Evolutionary conservation across 2,888 invertebrate genomes (phyloP), one percentile per base, ranked within the genome.

Genomic region (Odontothrips loti): DNA sequence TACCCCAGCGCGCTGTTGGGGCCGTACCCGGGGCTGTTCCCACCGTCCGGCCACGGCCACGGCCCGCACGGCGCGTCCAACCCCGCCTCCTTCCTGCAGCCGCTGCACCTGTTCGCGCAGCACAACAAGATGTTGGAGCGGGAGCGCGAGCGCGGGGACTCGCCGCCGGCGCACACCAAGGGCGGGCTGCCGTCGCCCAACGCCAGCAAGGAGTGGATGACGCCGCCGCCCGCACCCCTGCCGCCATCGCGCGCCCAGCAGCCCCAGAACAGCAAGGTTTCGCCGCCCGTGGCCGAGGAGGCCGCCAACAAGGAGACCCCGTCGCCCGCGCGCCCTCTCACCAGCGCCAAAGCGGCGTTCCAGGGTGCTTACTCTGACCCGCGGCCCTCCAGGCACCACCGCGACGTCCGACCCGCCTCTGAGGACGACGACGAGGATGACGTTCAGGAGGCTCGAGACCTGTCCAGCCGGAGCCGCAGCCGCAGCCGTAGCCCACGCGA

Each of bases 231-330:
- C 79, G 47, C 81, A 17, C 81, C 79, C 34, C 29, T 51, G n/a
- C 79, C 81, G 47, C 79, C 79, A 11, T 68, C 68, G 8, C 68
- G 68, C 68, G 68, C 27, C 48, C 17, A n/a, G 68, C 68, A 68
- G 68, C 68, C 23, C n/a, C 68, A 68, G 68, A 68, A 79, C 47
- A 88, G 86, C 83, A 93, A 93, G 85, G 90, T 91, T 17, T 93
- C 93, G 58, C 92, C 93, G 15, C 90, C 92, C 10, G 90, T 92
- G 3, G 91, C 89, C 11, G 92, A 93, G 85, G 93, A 94, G 86
- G 90, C 91, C 0, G 88, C 89, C 15, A 90, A 91, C 23, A 91
- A 91, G 84, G 89, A 90, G 82, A 89, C 91, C 82, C 92, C 92
- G 0, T 92, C 93, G 0, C 93, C 93, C 17, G 90, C 91, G 0